These are phyloP conservation scores for Mythimna impura DNA, from an alignment of 2,888 invertebrate species.

Conservation along the genomic window DNA sequence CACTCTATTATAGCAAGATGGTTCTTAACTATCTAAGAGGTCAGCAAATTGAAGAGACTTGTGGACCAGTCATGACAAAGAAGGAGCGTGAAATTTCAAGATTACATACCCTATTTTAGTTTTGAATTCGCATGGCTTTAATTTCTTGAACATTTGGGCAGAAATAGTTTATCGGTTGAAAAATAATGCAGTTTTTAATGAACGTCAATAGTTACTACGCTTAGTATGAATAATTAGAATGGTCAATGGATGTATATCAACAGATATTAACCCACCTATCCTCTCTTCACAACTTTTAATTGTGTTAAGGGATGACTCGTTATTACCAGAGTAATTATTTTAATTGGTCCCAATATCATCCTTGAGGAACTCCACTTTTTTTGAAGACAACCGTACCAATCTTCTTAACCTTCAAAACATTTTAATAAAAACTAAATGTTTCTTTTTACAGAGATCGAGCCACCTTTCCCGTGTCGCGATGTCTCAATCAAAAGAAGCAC, in stretches of 20 bases:
- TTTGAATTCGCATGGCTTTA: neutral
- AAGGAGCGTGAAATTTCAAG: neutral
- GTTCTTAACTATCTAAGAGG: neutral
- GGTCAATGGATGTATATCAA: neutral
- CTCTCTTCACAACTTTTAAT: too few species aligned
- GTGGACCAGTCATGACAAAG: neutral
- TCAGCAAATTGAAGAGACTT: neutral
- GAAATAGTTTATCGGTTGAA: neutral
- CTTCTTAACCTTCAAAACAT: neutral
- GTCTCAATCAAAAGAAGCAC: conserved; percentile 95
- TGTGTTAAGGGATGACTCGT: neutral
- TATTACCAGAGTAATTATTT: neutral
- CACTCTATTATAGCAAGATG: conserved; percentile 1
- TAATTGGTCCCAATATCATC: neutral
- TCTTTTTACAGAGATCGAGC: conserved; percentile 94
- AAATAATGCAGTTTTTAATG: neutral
- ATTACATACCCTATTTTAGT: neutral
- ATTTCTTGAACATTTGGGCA: neutral
- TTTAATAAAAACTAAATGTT: conserved; percentile 31
- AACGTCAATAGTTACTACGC: neutral
- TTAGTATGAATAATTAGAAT: neutral
- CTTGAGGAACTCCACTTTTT: neutral
- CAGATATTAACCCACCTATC: neutral
- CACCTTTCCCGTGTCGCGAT: conserved; percentile 96
- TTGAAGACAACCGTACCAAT: neutral